phyloP scores from a whole-genome alignment of 1,140 invertebrate species.

The Metopolophium dirhodum region DNA sequence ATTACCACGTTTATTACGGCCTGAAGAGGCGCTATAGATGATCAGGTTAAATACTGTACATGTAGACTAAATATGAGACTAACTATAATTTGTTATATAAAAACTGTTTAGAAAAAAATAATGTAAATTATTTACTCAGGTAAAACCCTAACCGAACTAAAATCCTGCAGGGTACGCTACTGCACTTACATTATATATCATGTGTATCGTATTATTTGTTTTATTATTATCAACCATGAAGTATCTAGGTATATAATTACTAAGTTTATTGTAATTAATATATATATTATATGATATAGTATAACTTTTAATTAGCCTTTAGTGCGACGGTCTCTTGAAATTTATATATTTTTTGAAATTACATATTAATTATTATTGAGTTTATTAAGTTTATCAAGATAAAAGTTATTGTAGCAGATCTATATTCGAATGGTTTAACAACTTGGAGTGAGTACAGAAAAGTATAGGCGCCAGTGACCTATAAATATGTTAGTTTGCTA shows the following conservation, averaged over 20 bases:
- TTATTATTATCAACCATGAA: not conserved
- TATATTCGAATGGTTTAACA: not conserved
- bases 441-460: not conserved
- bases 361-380: not conserved
- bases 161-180: too few relatives aligned
- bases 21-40: too few relatives aligned
- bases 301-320: not conserved
- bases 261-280: not conserved
- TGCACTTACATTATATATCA: not conserved
- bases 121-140: too few relatives aligned
- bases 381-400: not conserved
- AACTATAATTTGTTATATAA: too few relatives aligned
- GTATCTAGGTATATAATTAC: not conserved
- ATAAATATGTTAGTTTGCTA: not conserved
- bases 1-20: too few relatives aligned
- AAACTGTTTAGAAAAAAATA: too few relatives aligned
- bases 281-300: not conserved
- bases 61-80: too few relatives aligned
- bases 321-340: not conserved
- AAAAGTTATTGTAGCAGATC: not conserved
- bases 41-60: too few relatives aligned
- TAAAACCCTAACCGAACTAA: too few relatives aligned
- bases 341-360: not conserved
- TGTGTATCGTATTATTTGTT: not conserved
- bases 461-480: constrained; percentile 12